These are phyloP conservation scores for Nymphalis polychloros DNA, from an alignment of 2,888 invertebrate species.

Conservation along the genomic window DNA sequence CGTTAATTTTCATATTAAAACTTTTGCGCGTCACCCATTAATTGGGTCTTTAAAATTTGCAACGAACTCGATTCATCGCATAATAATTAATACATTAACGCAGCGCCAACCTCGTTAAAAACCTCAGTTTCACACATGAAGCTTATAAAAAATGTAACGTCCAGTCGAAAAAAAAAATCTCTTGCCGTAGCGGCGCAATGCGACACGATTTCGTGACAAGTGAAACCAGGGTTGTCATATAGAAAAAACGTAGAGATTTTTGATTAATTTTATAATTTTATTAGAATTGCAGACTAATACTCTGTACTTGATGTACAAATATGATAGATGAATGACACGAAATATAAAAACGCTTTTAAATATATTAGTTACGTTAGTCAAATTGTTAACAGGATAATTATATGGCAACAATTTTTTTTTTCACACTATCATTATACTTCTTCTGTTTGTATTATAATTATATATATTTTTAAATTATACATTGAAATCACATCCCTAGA, in stretches of 20 bases:
- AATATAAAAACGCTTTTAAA: no score
- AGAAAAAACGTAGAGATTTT: background rate
- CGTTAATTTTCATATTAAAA: slow-evolving; percentile 15
- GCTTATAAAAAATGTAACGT: slow-evolving; percentile 45
- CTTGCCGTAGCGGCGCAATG: slow-evolving; percentile 28
- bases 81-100: slow-evolving; percentile 31
- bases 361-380: no score
- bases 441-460: background rate
- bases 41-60: slow-evolving; percentile 26
- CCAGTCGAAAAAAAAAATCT: slow-evolving; percentile 34
- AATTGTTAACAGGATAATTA: no score
- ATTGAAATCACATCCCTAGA: slow-evolving; percentile 16
- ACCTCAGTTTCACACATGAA: slow-evolving; percentile 40
- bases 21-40: slow-evolving; percentile 9
- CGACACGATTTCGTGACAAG: slow-evolving; percentile 29
- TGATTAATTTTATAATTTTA: no score
- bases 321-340: no score
- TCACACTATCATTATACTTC: no score
- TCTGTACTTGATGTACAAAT: no score
- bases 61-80: slow-evolving; percentile 24
- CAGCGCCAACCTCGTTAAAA: slow-evolving; percentile 39
- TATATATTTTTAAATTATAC: background rate
- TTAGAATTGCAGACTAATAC: no score
- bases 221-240: slow-evolving; percentile 11
- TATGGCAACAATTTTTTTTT: no score